Evolutionary conservation across 2,888 invertebrate species (phyloP), one percentile per base, ranked within the genome.

Genomic region (Oscheius sp.): DNA sequence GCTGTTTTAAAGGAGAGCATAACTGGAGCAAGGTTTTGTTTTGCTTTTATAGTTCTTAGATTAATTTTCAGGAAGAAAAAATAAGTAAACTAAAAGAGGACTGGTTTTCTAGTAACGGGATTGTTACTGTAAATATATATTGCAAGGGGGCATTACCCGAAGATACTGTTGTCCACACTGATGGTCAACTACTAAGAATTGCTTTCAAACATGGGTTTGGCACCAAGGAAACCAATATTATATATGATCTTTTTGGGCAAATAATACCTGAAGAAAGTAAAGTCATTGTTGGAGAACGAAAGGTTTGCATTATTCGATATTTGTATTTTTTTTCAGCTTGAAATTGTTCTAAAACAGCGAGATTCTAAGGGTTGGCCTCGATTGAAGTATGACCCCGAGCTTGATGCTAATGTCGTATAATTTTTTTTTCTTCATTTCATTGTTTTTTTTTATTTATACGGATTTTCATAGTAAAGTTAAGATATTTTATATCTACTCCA

Each of bases 1-100:
- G 98, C 0, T 99, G 98, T 86, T 89, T 90, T 3, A 89, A 89
- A 67, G 96, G 95, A 4, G 89, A 89, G 54, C 98, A 98, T 88
- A 88, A 91, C 70, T 98, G 96, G 95, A 89, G 61, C 89, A 91
- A 92, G 88, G 88, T 87, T 68, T 68, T 33, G 14, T 30, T 28
- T 22, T 49, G 9, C 45, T 30, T 5, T n/a, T 28, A 38, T 26
- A 28, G n/a, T 24, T 33, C 12, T 32, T 30, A 17, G n/a, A 24
- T 2, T 26, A n/a, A 22, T 33, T 54, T 75, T 61, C 49, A 80
- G 80, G 79, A 77, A 36, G 82, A 84, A 72, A 71, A 78, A 33
- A 80, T 80, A 1, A 80, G 80, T 62, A 82, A 82, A 51, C 59
- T 82, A 36, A 80, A 82, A 8, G 82, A 85, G 56, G 85, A 85